phyloP scores from a whole-genome alignment of 2,797 vertebrate species.

The Hippopotamyrus pictus region DNA sequence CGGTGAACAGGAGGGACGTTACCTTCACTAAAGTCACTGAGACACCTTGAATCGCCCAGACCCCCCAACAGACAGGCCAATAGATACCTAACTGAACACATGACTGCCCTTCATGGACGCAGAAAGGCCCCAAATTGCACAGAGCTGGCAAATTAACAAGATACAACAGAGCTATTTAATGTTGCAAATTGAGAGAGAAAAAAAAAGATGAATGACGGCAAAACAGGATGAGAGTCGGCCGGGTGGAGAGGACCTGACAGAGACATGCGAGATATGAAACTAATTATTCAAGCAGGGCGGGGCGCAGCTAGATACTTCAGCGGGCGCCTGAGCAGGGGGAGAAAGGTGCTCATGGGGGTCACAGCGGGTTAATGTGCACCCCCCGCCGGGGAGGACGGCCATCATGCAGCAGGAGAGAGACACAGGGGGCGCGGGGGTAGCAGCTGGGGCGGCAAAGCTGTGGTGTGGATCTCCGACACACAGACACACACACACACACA shows the following conservation, averaged over 20 bases:
- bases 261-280: constrained; percentile 1
- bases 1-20: background rate
- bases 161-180: background rate
- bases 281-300: background rate
- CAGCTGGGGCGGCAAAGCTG: too few relatives aligned
- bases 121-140: background rate
- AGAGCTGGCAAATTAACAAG: background rate
- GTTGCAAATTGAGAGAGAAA: background rate
- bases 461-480: background rate
- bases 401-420: too few relatives aligned
- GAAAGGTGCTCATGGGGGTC: too few relatives aligned
- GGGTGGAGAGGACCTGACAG: background rate
- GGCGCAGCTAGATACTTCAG: background rate
- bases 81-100: background rate
- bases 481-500: constrained; percentile 3
- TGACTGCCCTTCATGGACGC: background rate
- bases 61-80: background rate
- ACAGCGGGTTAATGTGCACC: background rate
- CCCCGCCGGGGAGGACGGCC: background rate
- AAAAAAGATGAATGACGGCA: background rate
- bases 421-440: too few relatives aligned
- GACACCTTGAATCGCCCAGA: background rate
- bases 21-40: background rate
- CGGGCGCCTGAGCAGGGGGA: background rate
- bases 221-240: background rate